Percentiles rank a stretch among this genome's conserved stretches.
Conservation (phyloP, 2,113 vertebrate genomes). For the Sinocyclocheilus rhinocerous region DNA sequence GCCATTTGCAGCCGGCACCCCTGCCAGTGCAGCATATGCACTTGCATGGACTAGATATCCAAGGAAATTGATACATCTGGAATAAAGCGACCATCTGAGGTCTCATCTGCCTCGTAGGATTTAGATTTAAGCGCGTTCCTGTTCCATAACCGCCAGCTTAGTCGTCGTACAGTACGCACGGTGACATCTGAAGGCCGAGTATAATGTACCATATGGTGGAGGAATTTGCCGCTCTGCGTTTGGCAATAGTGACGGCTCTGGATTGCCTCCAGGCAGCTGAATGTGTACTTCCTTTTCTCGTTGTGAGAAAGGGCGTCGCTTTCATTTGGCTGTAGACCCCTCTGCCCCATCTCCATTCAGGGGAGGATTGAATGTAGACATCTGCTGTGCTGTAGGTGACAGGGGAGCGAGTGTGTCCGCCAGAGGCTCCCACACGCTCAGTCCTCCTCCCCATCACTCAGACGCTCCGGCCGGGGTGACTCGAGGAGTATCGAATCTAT, state of each 20-base stretch:
- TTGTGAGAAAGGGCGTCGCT: conserved; percentile 48
- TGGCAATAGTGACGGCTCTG: conserved; percentile 36
- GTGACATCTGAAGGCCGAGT: conserved; percentile 42
- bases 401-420: conserved; percentile 13
- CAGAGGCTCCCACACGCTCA: neutral
- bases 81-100: conserved; percentile 87
- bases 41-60: conserved; percentile 89
- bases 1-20: conserved; percentile 86
- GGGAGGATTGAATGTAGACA: conserved; percentile 52
- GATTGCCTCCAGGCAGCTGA: conserved; percentile 32
- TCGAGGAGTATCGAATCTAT: conserved; percentile 67
- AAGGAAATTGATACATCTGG: conserved; percentile 95
- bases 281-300: conserved; percentile 32
- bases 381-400: conserved; percentile 58
- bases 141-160: conserved; percentile 34
- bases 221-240: conserved; percentile 50
- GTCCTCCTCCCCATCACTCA: conserved; percentile 50
- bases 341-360: conserved; percentile 13
- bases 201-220: conserved; percentile 58
- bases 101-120: conserved; percentile 82
- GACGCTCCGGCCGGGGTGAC: conserved; percentile 59
- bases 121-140: conserved; percentile 52
- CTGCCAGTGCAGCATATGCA: conserved; percentile 95
- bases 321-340: conserved; percentile 36
- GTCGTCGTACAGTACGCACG: conserved; percentile 29